Base-by-base conservation (phyloP, 2,797 vertebrate species). In the Sebastes hubbsi region DNA sequence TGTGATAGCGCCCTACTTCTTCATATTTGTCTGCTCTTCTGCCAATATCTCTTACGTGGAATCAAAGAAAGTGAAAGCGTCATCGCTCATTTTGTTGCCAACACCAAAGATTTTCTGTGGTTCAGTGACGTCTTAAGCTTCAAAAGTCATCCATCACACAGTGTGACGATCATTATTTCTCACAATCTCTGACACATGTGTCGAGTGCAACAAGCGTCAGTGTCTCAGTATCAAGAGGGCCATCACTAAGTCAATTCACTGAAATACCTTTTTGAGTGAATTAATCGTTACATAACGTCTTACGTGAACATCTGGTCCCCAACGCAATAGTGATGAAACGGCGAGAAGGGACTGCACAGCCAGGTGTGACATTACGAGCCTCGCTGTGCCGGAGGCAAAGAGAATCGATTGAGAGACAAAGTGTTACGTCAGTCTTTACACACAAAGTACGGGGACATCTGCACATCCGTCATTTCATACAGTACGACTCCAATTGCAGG, bases 331-430 rank as follows among this genome's bases (percentile, higher is more conserved):
- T 75, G 67, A 77, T 81, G 64, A 60, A 78, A 81, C 54, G 55
- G 34, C 20, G 55, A 38, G n/a, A 60, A 56, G n/a, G 27, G 6
- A 27, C 52, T 76, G 54, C 61, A 63, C 52, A 80, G 64, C 62
- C 56, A 82, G 68, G 62, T 90, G 74, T 85, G 60, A 71, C 69
- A 75, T 69, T 67, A 78, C 30, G 52, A 36, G 29, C 22, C 49
- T 71, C 18, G 11, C 64, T 56, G 34, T 71, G 36, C 64, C 27
- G 4, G 34, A 74, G 61, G 34, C 67, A 67, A 76, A 68, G 22
- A 67, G 69, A 87, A 61, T 75, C 10, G 5, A 67, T 64, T 79
- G 27, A 79, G 81, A 74, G 34, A 20, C 9, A 2, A 88, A 83
- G 46, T 74, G 38, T 63, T 78, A 58, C 32, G 72, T 81, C 71